Evolutionary conservation across 2,797 vertebrate genomes (phyloP).

Genomic region (Aselliscus stoliczkanus): DNA sequence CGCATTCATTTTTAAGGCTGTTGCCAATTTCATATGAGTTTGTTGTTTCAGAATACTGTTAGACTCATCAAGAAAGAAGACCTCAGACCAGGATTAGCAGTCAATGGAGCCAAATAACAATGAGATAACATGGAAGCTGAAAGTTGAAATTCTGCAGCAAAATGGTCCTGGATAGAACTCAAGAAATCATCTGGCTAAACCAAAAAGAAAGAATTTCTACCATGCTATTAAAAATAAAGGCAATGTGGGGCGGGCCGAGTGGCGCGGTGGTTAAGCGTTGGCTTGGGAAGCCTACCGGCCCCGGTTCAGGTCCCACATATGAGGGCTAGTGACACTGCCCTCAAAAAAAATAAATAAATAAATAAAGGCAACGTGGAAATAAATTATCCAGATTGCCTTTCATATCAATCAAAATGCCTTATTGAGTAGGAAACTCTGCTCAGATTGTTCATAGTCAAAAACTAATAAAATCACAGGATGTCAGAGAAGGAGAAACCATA

Average conservation of each 20-base stretch:
- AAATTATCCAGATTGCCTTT: slow-evolving; percentile 30
- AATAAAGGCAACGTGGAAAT: slow-evolving; percentile 18
- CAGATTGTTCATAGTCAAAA: background rate
- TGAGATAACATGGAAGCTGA: background rate
- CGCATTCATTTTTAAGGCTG: background rate
- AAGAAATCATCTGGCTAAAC: slow-evolving; percentile 16
- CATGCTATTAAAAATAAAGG: slow-evolving; percentile 28
- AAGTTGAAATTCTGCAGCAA: slow-evolving; percentile 31
- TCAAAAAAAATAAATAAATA: too few relatives aligned
- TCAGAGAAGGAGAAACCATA: background rate
- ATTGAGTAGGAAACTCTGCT: background rate
- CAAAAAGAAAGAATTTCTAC: background rate
- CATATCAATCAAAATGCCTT: slow-evolving; percentile 35
- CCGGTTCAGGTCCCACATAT: too few relatives aligned
- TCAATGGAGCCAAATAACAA: background rate
- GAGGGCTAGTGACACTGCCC: too few relatives aligned
- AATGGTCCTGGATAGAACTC: background rate
- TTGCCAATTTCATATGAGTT: background rate
- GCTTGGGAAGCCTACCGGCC: too few relatives aligned
- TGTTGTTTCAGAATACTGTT: background rate
- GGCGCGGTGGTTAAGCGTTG: too few relatives aligned
- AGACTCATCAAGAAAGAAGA: background rate
- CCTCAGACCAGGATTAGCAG: background rate
- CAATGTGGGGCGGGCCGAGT: too few relatives aligned
- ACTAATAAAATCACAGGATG: background rate